Base-by-base conservation (phyloP, 2,797 vertebrate genomes). In the Melanotaenia nigrans region DNA sequence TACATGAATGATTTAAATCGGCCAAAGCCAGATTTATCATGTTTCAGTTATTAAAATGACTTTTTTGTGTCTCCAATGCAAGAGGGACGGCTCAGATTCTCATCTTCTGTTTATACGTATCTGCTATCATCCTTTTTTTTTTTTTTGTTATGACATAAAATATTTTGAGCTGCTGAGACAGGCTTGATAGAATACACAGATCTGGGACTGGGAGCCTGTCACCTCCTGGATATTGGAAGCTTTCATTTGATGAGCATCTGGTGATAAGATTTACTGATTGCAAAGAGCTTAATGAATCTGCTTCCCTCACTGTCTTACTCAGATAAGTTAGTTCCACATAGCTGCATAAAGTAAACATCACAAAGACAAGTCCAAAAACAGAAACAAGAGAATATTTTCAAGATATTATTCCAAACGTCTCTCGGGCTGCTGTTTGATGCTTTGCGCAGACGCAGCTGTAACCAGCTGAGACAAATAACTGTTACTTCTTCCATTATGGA, bases 201-300 rank as follows among this genome's bases (percentile, higher is more conserved):
- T 90, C 78, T 75, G 82, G 77, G 79, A 75, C 69, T 66, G 25
- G 81, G 77, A 85, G 82, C 62, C 74, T 85, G 84, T 84, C 86
- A 84, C 89, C 87, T 88, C 77, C 86, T 88, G 86, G 83, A 89
- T 91, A 87, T 91, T 92, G 90, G 87, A 78, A 88, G 86, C 89
- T 86, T 91, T 90, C 89, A 90, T 91, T 92, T 89, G 87, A 91
- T 91, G 87, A 78, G 71, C 87, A 88, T 85, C 71, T 87, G 61
- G 30, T 68, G 90, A 93, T 92, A 86, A 92, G 90, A 92, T 91
- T 85, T 79, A 79, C 75, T 82, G 90, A 92, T 92, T 93, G 86
- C 78, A 81, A 85, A 85, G 83, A 84, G 86, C 89, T 91, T 92
- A 93, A 91, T 92, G 90, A 93, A 91, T 87, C 86, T 77, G 81